Conservation (phyloP, 2,888 invertebrate genomes). For the Omphaloscelis lunosa region DNA sequence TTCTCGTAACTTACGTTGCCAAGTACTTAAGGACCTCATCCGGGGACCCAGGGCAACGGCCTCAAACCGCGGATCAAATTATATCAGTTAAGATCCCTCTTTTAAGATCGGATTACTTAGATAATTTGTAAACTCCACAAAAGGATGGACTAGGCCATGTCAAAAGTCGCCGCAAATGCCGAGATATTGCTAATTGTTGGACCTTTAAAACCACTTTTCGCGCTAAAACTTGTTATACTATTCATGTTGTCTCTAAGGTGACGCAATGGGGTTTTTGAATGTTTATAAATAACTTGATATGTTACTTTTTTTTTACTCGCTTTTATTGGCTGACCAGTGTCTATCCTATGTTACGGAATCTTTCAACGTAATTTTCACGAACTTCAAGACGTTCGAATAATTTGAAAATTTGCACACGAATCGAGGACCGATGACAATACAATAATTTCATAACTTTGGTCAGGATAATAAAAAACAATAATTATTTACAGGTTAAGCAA, state of each 20-base stretch:
- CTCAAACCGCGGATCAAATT: slow-evolving; percentile 30
- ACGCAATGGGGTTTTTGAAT: slow-evolving; percentile 42
- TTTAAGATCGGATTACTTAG: slow-evolving; percentile 41
- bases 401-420: too few relatives aligned
- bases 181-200: slow-evolving; percentile 46
- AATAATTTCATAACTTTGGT: too few relatives aligned
- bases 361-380: too few relatives aligned
- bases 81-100: slow-evolving; percentile 31
- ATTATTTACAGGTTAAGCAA: too few relatives aligned
- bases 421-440: too few relatives aligned
- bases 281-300: slow-evolving; percentile 28
- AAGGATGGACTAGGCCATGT: slow-evolving; percentile 30
- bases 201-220: slow-evolving; percentile 40
- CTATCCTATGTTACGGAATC: too few relatives aligned
- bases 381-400: too few relatives aligned
- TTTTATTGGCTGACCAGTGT: too few relatives aligned
- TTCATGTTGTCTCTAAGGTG: slow-evolving; percentile 28
- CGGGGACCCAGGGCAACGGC: slow-evolving; percentile 10
- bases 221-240: slow-evolving; percentile 38
- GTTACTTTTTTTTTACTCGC: background rate
- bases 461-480: too few relatives aligned
- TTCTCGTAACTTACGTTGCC: background rate
- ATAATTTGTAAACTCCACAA: slow-evolving; percentile 38
- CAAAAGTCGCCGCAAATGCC: slow-evolving; percentile 55
- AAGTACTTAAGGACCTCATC: slow-evolving; percentile 22